A percentile compares a stretch with the other conserved stretches of the same genome.
Conservation (phyloP, 2,888 invertebrate species). For the Thelaira solivaga region DNA sequence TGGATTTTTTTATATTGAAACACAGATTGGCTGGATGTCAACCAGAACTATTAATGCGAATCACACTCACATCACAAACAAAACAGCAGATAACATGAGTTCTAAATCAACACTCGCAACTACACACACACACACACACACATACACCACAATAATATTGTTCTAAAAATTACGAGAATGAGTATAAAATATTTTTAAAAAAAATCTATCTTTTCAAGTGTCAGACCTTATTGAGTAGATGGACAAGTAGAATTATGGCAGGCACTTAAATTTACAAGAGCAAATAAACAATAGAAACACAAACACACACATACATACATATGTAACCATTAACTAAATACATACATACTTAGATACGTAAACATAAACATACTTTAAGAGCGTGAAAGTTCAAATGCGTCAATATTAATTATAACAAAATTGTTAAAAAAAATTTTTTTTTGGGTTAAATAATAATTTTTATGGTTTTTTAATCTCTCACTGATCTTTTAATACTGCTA, state of each 20-base stretch:
- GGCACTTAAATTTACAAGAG: constrained; percentile 38
- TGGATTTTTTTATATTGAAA: constrained; percentile 51
- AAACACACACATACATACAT: not conserved
- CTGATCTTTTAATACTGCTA: not conserved
- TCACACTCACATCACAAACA: constrained; percentile 45
- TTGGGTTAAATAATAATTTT: constrained; percentile 6
- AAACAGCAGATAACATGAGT: constrained; percentile 50
- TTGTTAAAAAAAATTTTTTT: constrained; percentile 2
- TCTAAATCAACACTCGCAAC: constrained; percentile 16
- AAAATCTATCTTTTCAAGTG: not conserved
- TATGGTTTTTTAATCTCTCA: constrained; percentile 14
- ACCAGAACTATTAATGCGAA: constrained; percentile 53
- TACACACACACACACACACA: not conserved
- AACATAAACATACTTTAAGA: not conserved
- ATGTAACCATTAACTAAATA: no score
- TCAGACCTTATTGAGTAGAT: constrained; percentile 4
- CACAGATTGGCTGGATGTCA: constrained; percentile 45
- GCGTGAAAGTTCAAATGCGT: not conserved
- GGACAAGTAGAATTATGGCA: constrained; percentile 13
- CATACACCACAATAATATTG: not conserved
- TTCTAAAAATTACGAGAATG: not conserved
- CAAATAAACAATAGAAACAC: not conserved
- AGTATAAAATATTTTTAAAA: no score
- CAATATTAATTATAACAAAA: constrained; percentile 5
- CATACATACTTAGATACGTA: not conserved